These are phyloP conservation scores for Dicyrtoma fusca DNA, from an alignment of 2,888 invertebrate species.

Conservation along the genomic window DNA sequence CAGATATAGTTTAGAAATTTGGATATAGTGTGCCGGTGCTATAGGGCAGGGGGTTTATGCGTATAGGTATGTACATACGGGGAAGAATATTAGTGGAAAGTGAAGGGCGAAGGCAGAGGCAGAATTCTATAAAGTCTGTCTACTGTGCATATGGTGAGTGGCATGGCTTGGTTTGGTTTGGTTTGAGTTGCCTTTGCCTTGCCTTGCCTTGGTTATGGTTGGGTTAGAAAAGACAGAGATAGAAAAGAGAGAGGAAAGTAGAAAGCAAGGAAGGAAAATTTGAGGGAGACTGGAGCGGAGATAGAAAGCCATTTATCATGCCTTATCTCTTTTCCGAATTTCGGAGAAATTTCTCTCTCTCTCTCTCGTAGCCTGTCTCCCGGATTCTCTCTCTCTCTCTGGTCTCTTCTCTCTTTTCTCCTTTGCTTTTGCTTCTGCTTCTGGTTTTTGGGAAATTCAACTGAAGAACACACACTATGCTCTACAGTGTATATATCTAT, in stretches of 20 bases:
- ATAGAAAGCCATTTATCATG: constrained; percentile 52
- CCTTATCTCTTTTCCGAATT: constrained; percentile 48
- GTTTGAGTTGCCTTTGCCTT: no score
- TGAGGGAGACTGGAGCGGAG: constrained; percentile 47
- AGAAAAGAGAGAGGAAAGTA: background rate
- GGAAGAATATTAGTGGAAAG: no score
- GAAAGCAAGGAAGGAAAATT: constrained; percentile 30
- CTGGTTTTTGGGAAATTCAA: background rate
- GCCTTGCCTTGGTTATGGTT: background rate
- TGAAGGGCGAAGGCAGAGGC: no score
- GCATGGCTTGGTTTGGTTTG: no score
- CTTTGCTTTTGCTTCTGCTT: constrained; percentile 14
- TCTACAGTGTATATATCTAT: no score
- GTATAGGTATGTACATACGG: no score
- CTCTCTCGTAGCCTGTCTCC: constrained; percentile 22
- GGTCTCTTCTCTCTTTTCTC: constrained; percentile 13
- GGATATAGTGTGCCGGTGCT: no score
- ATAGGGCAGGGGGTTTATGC: no score
- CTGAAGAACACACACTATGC: no score
- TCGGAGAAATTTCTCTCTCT: constrained; percentile 44
- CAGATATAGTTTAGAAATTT: no score
- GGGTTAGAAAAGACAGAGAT: background rate
- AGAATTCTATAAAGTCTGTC: no score
- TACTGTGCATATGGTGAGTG: no score
- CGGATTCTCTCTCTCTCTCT: constrained; percentile 20